Evolutionary conservation across 2,797 vertebrate genomes (phyloP).

Genomic region (Crenichthys baileyi): DNA sequence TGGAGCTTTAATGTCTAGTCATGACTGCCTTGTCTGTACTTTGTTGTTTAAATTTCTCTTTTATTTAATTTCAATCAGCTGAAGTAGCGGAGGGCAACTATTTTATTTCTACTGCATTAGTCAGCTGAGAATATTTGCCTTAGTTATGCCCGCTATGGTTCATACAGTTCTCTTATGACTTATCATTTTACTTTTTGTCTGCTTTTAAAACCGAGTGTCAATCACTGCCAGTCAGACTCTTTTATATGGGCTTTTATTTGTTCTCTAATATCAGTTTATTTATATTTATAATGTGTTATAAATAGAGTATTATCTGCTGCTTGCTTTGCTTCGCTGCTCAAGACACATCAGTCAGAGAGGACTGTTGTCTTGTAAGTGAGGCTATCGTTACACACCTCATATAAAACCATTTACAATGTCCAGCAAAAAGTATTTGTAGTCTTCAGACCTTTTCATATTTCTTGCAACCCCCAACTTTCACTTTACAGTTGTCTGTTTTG

Average conservation of each 20-base stretch:
- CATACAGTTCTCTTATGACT: not conserved
- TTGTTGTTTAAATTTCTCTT: not conserved
- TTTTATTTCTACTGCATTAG: not conserved
- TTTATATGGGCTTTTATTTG: conserved; percentile 4
- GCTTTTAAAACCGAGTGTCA: conserved; percentile 1
- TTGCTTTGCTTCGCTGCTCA: conserved; percentile 20
- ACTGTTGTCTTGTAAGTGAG: conserved; percentile 64
- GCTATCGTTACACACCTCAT: conserved; percentile 29
- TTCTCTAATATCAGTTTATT: conserved; percentile 10
- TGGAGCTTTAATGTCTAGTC: conserved; percentile 21
- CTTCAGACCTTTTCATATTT: too few species aligned
- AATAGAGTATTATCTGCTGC: conserved; percentile 19
- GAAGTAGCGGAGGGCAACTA: not conserved
- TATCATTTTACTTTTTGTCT: not conserved
- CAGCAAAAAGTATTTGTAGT: too few species aligned
- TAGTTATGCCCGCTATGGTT: not conserved
- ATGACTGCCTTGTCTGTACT: conserved; percentile 3
- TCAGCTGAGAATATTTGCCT: not conserved
- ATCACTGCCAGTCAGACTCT: not conserved
- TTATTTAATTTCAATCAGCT: not conserved
- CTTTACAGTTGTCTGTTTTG: too few species aligned
- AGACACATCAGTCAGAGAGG: conserved; percentile 50
- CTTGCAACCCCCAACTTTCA: too few species aligned
- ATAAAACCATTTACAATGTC: not conserved
- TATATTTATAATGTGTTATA: conserved; percentile 19